Conservation (phyloP, 2,888 invertebrate species). For the Opisthograptis luteolata region DNA sequence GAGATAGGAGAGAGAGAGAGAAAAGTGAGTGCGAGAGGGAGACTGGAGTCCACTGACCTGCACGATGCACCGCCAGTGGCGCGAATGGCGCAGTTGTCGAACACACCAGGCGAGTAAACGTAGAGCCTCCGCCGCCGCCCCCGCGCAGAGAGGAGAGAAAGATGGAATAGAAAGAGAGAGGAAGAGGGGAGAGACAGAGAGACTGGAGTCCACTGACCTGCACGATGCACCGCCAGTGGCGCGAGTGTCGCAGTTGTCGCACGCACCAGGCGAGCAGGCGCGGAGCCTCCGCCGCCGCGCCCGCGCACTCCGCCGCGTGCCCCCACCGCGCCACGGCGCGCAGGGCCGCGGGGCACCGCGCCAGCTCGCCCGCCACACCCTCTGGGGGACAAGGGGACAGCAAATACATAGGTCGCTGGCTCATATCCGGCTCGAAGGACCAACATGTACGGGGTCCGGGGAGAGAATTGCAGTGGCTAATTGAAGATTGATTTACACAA, state of each 20-base stretch:
- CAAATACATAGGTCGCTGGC: too few species aligned
- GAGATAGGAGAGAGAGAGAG: too few species aligned
- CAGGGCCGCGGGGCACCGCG: slow-evolving; percentile 82
- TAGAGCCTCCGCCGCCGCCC: slow-evolving; percentile 84
- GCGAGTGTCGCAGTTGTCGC: slow-evolving; percentile 34
- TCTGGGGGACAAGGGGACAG: too few species aligned
- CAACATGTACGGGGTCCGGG: too few species aligned
- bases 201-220: slow-evolving; percentile 26
- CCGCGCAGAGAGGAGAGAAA: too few species aligned
- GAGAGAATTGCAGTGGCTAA: too few species aligned
- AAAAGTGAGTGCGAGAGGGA: background rate
- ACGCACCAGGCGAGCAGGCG: slow-evolving; percentile 89
- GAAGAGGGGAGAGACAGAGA: background rate
- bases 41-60: too few species aligned
- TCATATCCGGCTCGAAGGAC: too few species aligned
- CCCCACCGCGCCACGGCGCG: slow-evolving; percentile 90
- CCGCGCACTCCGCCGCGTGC: slow-evolving; percentile 90
- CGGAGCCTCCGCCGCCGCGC: slow-evolving; percentile 84
- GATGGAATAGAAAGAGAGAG: too few species aligned
- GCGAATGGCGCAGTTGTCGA: slow-evolving; percentile 35
- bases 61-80: slow-evolving; percentile 30
- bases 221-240: slow-evolving; percentile 29
- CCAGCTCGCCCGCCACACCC: slow-evolving; percentile 87
- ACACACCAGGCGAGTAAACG: too few species aligned
- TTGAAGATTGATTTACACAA: too few species aligned